Conservation (phyloP, 1,140 invertebrate genomes). For the Drosophila prosaltans region DNA sequence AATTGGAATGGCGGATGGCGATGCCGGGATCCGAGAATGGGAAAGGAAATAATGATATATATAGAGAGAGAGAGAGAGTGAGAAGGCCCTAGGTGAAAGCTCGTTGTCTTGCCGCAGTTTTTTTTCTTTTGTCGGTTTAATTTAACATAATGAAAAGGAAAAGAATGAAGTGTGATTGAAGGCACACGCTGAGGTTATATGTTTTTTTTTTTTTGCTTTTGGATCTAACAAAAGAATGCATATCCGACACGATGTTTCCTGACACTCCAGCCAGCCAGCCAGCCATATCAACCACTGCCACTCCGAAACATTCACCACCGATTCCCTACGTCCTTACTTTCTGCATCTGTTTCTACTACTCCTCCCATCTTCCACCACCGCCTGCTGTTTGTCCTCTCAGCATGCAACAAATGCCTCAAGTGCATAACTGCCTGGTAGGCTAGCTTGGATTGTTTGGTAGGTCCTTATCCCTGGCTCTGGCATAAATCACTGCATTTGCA, state of each 20-base stretch:
- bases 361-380: slow-evolving; percentile 4
- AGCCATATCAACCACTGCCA: not conserved
- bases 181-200: slow-evolving; percentile 16
- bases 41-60: not conserved
- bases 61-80: not conserved
- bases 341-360: too few relatives aligned
- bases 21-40: not conserved
- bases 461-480: slow-evolving; percentile 31
- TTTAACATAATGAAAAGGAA: slow-evolving; percentile 66
- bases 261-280: slow-evolving; percentile 21
- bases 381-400: slow-evolving; percentile 28
- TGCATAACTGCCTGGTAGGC: slow-evolving; percentile 67
- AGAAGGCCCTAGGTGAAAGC: slow-evolving; percentile 20
- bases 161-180: slow-evolving; percentile 57
- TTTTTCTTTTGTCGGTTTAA: slow-evolving; percentile 45
- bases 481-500: slow-evolving; percentile 80
- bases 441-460: not conserved
- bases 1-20: slow-evolving; percentile 43
- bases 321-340: not conserved
- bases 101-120: slow-evolving; percentile 7
- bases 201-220: slow-evolving; percentile 45
- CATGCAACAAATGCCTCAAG: slow-evolving; percentile 80
- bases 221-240: slow-evolving; percentile 66
- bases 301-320: not conserved
- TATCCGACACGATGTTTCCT: slow-evolving; percentile 67